Base-by-base conservation (phyloP, 2,888 invertebrate species). In the Dasysyrphus albostriatus region DNA sequence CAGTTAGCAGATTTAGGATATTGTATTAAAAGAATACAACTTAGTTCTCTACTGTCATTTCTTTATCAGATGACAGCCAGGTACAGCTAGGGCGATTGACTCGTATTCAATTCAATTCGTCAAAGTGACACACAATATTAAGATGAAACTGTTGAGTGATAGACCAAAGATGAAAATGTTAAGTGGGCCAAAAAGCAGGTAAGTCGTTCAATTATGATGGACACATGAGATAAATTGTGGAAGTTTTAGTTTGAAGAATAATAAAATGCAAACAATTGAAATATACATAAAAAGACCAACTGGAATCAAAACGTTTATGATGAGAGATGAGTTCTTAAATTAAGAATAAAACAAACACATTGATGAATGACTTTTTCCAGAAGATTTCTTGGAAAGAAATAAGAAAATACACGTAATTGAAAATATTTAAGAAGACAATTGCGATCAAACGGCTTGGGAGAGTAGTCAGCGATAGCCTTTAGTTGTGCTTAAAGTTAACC, bases 51-150 rank as follows among this genome's bases (percentile, higher is more conserved):
- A 5, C 24, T 63, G 39, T 63, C 24, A 44, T 63, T 63, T 9
- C 16, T 16, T 44, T 32, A 63, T 63, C 47, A 14, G 32, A 47
- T 65, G 47, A 65, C 47, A 63, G 63, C 44, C 9, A 44, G 44
- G 29, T 44, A 63, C 42, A 63, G 19, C 10, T 59, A 63, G 10
- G 14, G 6, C 19, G n/a, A 29, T 63, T 44, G 63, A 29, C 32
- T 44, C 29, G 5, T 5, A 44, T 5, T 7, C 16, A 32, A 47
- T 42, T 65, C 16, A 65, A 65, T 65, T 65, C 16, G 16, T 65
- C 32, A 47, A 61, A 61, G n/a, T 61, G 39, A 61, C 34, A 34
- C 34, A 8, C 24, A 24, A 24, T 24, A 24, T 24, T 2, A 34
- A 34, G 34, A 34, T 34, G 63, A 63, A 63, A 29, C 44, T 42